Percentiles rank a stretch among this genome's conserved stretches.
These are phyloP conservation scores for Oryzias celebensis DNA, from an alignment of 2,113 vertebrate species.

Conservation along the genomic window DNA sequence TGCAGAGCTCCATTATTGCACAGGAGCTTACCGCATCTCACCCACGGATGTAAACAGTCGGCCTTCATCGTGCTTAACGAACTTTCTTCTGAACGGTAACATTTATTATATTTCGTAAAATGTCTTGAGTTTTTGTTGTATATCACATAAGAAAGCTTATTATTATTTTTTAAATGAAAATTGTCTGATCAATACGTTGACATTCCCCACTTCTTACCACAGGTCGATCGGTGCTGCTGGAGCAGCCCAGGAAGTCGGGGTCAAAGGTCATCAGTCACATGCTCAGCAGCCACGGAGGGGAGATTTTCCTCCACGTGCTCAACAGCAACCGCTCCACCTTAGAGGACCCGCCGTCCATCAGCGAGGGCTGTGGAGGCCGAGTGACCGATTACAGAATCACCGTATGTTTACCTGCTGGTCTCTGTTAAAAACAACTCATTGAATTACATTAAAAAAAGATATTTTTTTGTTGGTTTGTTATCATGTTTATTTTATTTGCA, in stretches of 20 bases:
- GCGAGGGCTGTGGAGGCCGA: constrained; percentile 94
- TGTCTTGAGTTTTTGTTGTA: too few species aligned
- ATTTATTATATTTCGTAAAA: too few species aligned
- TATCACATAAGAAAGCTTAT: too few species aligned
- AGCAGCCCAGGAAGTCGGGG: constrained; percentile 95
- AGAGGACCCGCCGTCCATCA: constrained; percentile 97
- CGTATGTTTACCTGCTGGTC: constrained; percentile 68
- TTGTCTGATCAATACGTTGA: too few species aligned
- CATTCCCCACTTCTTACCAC: constrained; percentile 26
- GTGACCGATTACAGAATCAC: constrained; percentile 99
- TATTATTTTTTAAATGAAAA: too few species aligned
- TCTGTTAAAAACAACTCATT: too few species aligned
- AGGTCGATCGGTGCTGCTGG: constrained; percentile 96
- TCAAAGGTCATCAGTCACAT: constrained; percentile 99
- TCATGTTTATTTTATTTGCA: too few species aligned
- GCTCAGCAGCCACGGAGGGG: constrained; percentile 97
- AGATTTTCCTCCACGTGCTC: constrained; percentile 95
- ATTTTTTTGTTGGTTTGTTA: too few species aligned
- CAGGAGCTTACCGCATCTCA: constrained; percentile 95
- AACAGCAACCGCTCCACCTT: constrained; percentile 95
- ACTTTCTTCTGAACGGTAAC: constrained; percentile 97
- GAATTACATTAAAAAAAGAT: too few species aligned
- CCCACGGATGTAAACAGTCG: constrained; percentile 98
- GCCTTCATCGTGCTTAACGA: constrained; percentile 98
- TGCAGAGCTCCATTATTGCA: constrained; percentile 96